Base-by-base conservation (phyloP, 2,888 invertebrate genomes). In the Orthosia gracilis region DNA sequence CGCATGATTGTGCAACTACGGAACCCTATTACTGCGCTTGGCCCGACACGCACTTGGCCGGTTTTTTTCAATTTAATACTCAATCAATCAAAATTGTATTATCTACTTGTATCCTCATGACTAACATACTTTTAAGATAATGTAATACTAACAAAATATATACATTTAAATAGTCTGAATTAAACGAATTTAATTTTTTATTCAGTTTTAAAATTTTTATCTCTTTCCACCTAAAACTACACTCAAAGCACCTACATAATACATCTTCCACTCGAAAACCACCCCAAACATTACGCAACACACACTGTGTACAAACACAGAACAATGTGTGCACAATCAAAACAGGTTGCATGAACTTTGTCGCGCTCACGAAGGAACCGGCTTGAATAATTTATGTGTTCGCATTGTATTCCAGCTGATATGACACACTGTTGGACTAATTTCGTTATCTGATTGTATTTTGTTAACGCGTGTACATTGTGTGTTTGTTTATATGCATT, bases 331-430 rank as follows among this genome's bases (percentile, higher is more conserved):
- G 31, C 54, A 18, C 31, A 54, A 58, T 58, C 57, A 61, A 84
- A 81, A 80, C 58, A 67, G 76, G 76, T 73, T 81, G 61, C 69
- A 68, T 65, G 82, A 80, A 82, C 82, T 81, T 84, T 68, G 72
- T 81, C 76, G 61, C 67, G 61, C 69, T 67, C 63, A 63, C 68
- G 66, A 78, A 78, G 78, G 72, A 69, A 71, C 67, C 62, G 54
- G 58, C 71, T 83, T 82, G 83, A 85, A 83, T 83, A 83, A 78
- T 78, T 82, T 83, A 82, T 85, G 58, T 68, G 58, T 45, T 62
- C 64, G 62, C 69, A 82, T 85, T 83, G 83, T 83, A 68, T 83
- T 85, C 73, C 83, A 78, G 69, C 78, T 84, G 82, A 78, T 69
- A 73, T 70, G 69, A 78, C 85, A 82, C 68, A 66, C 70, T 73